Evolutionary conservation across 2,113 vertebrate species (phyloP).

Genomic region (Ginglymostoma cirratum): DNA sequence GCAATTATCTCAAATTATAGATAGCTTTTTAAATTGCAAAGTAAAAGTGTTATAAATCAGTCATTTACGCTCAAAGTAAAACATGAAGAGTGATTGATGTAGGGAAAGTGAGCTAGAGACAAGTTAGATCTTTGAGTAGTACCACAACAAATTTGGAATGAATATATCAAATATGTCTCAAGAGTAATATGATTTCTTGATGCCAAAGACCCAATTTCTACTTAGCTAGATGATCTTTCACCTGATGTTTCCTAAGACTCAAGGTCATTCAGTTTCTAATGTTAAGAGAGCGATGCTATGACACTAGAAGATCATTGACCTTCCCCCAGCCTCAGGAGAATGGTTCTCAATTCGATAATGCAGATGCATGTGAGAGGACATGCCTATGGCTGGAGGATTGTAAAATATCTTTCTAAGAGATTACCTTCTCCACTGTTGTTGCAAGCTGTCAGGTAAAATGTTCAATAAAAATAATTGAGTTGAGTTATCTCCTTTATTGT

Average conservation of each 20-base stretch:
- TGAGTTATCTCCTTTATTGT: slow-evolving; percentile 4
- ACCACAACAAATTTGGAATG: neutral
- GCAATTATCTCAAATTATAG: neutral
- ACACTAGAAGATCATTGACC: neutral
- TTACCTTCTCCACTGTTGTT: neutral
- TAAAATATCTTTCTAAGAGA: slow-evolving; percentile 27
- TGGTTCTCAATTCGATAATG: slow-evolving; percentile 4
- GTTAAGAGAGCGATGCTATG: neutral
- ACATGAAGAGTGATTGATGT: neutral
- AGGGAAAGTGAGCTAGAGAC: neutral
- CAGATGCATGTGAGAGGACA: neutral
- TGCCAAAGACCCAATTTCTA: neutral
- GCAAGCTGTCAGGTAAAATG: neutral
- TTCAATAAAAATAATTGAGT: slow-evolving; percentile 33
- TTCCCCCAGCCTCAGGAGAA: neutral
- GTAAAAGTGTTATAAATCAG: neutral
- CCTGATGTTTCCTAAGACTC: neutral
- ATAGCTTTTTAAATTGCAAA: neutral
- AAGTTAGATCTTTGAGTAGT: neutral
- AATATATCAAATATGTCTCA: neutral
- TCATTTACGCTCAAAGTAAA: neutral
- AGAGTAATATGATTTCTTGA: neutral
- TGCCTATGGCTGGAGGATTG: neutral
- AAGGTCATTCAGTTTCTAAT: slow-evolving; percentile 19
- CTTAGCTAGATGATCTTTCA: neutral